Evolutionary conservation across 2,113 vertebrate genomes (phyloP).

Genomic region (Pleuronectes platessa): DNA sequence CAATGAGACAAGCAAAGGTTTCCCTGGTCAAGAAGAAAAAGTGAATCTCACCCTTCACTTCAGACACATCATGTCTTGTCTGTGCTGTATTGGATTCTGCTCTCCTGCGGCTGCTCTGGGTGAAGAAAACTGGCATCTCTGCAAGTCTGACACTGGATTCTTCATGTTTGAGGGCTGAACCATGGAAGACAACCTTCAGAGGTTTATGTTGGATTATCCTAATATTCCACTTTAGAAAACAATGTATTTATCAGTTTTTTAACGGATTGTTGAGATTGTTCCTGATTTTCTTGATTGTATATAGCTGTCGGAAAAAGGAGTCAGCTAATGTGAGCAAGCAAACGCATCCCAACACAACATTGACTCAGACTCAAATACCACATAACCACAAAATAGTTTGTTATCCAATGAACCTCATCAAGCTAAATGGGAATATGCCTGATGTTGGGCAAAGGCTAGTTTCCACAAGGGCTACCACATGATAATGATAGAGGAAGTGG

Average conservation of each 20-base stretch:
- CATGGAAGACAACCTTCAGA: neutral
- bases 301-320: neutral
- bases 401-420: too few species aligned
- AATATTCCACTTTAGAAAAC: slow-evolving; percentile 1
- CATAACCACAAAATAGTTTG: too few species aligned
- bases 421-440: neutral
- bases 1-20: slow-evolving; percentile 16
- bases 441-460: neutral
- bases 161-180: neutral
- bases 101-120: slow-evolving; percentile 6
- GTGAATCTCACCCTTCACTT: slow-evolving; percentile 3
- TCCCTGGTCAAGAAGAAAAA: slow-evolving; percentile 7
- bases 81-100: slow-evolving; percentile 5
- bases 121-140: slow-evolving; percentile 7
- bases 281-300: too few species aligned
- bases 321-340: neutral
- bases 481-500: too few species aligned
- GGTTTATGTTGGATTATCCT: neutral
- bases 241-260: too few species aligned
- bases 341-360: neutral
- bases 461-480: too few species aligned
- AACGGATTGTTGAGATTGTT: too few species aligned
- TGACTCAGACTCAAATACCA: too few species aligned
- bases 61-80: slow-evolving; percentile 9
- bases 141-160: neutral